Conservation (phyloP, 2,888 invertebrate genomes). For the Parnassius apollo region DNA sequence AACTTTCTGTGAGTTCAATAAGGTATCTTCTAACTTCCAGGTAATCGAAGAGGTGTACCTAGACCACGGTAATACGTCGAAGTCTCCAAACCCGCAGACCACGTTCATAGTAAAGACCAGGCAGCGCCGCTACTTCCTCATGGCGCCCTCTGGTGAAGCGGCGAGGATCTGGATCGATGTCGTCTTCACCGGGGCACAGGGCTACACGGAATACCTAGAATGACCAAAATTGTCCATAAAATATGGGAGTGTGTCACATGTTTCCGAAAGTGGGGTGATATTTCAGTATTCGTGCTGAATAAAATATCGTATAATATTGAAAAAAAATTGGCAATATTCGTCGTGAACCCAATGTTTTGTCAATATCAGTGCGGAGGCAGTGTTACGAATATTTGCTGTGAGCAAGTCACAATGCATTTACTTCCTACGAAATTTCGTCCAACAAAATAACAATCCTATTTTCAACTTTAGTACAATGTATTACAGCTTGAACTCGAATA, state of each 20-base stretch:
- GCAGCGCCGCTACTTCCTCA: conserved; percentile 92
- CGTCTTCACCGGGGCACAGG: conserved; percentile 95
- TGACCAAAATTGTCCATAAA: conserved; percentile 30
- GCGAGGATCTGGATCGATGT: conserved; percentile 99
- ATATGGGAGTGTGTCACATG: no score
- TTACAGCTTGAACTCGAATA: conserved; percentile 18
- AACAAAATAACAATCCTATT: neutral
- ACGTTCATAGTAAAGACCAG: conserved; percentile 97
- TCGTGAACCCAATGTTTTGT: conserved; percentile 33
- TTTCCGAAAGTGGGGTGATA: no score
- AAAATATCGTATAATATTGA: no score
- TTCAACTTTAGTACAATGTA: neutral
- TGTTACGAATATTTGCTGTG: neutral
- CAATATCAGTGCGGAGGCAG: neutral
- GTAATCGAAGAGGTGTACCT: conserved; percentile 98
- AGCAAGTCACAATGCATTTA: conserved; percentile 6
- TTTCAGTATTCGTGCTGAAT: no score
- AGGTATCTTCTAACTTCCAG: conserved; percentile 66
- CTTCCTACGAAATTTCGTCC: conserved; percentile 13
- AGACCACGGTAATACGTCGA: conserved; percentile 95
- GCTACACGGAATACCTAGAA: conserved; percentile 82
- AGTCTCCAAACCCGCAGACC: conserved; percentile 93
- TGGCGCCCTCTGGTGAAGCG: conserved; percentile 96
- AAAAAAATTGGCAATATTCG: conserved; percentile 41
- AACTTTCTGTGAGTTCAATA: neutral